A percentile compares a stretch with the other conserved stretches of the same genome.
These are phyloP conservation scores for Cryptophagus acutangulus DNA, from an alignment of 2,888 invertebrate species.

Conservation along the genomic window DNA sequence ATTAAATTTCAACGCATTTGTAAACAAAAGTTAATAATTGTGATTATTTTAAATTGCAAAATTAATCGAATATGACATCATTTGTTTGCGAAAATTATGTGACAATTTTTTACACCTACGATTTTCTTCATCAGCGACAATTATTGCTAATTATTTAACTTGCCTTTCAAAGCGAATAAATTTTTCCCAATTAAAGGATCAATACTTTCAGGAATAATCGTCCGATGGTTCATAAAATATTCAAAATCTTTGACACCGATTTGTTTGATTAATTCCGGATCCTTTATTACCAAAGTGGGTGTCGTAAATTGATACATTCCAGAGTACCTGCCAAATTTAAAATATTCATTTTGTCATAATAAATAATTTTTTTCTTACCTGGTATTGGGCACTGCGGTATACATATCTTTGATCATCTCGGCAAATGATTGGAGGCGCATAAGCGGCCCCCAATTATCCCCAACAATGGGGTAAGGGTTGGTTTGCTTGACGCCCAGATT, in stretches of 20 bases:
- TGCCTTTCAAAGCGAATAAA: constrained; percentile 28
- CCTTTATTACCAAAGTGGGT: constrained; percentile 51
- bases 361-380: constrained; percentile 11
- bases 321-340: background rate
- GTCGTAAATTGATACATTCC: constrained; percentile 20
- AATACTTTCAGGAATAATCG: constrained; percentile 33
- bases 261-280: constrained; percentile 56
- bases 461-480: constrained; percentile 18
- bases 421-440: constrained; percentile 27
- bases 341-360: no score
- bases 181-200: constrained; percentile 51
- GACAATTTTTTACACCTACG: no score
- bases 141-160: no score
- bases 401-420: background rate
- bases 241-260: constrained; percentile 58
- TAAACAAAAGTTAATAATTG: no score
- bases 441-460: constrained; percentile 24
- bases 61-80: no score
- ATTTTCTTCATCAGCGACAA: no score
- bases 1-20: no score
- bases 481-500: constrained; percentile 9
- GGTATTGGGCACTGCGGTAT: constrained; percentile 8
- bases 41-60: no score
- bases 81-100: no score
- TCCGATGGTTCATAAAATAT: constrained; percentile 50